A percentile compares a stretch with the other conserved stretches of the same genome.
Conservation (phyloP, 2,888 invertebrate genomes). For the Gymnosoma rotundatum region DNA sequence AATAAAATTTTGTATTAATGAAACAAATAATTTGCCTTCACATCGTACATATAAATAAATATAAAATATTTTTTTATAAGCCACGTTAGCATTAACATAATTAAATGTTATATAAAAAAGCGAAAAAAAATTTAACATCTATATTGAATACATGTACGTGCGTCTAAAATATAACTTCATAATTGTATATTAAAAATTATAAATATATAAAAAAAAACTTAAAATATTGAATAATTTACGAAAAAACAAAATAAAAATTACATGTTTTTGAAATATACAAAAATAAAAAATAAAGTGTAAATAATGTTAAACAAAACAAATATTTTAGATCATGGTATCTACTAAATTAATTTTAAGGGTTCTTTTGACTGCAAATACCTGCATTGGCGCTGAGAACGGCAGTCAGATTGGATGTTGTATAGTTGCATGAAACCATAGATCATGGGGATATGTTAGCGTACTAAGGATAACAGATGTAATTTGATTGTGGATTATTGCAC, state of each 20-base stretch:
- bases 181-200: not conserved
- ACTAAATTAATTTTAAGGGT: no score
- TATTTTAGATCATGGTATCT: no score
- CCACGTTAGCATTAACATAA: conserved; percentile 41
- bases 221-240: conserved; percentile 38
- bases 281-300: conserved; percentile 55
- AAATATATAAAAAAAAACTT: not conserved
- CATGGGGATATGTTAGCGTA: no score
- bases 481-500: no score
- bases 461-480: no score
- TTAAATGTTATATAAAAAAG: conserved; percentile 5
- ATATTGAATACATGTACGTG: not conserved
- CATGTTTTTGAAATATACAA: conserved; percentile 37
- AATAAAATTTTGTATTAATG: conserved; percentile 40
- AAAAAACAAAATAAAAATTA: not conserved
- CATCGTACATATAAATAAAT: conserved; percentile 3
- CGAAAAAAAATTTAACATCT: not conserved
- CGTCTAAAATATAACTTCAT: not conserved
- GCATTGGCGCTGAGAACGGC: no score
- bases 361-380: no score
- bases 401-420: no score
- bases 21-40: conserved; percentile 50
- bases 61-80: not conserved
- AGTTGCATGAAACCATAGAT: no score
- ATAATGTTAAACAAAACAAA: conserved; percentile 48